These are phyloP conservation scores for Cotesia chilonis DNA, from an alignment of 1,140 invertebrate genomes.

Conservation along the genomic window DNA sequence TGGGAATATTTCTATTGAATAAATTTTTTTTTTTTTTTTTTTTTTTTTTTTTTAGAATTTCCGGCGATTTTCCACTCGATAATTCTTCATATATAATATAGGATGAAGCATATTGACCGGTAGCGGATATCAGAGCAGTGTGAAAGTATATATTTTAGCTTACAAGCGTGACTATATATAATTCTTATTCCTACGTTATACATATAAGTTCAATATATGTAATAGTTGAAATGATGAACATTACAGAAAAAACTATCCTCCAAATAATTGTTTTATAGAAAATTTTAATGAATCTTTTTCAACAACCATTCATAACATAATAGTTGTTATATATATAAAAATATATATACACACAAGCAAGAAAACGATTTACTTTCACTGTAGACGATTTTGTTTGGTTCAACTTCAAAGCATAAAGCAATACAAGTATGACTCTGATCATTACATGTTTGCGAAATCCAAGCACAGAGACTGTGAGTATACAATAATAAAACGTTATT, in stretches of 20 bases:
- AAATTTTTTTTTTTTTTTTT: background rate
- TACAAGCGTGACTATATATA: background rate
- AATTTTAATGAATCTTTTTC: no score
- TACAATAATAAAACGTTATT: no score
- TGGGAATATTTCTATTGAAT: background rate
- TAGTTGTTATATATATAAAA: background rate
- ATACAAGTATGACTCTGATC: slow-evolving; percentile 1
- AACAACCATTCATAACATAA: background rate
- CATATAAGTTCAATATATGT: no score
- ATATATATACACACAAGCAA: background rate
- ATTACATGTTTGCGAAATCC: slow-evolving; percentile 13
- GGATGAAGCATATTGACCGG: background rate
- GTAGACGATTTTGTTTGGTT: slow-evolving; percentile 18
- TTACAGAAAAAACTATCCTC: no score
- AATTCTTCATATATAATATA: background rate
- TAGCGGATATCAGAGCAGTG: slow-evolving; percentile 6
- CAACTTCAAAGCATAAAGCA: background rate
- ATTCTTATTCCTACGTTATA: background rate
- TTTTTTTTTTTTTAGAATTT: background rate
- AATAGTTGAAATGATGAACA: no score
- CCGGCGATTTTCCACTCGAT: slow-evolving; percentile 8
- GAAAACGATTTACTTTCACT: slow-evolving; percentile 22
- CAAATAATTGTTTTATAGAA: no score
- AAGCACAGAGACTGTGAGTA: no score
- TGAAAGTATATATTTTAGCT: background rate